Base-by-base conservation (phyloP, 2,888 invertebrate genomes). In the Tipula vernalis region DNA sequence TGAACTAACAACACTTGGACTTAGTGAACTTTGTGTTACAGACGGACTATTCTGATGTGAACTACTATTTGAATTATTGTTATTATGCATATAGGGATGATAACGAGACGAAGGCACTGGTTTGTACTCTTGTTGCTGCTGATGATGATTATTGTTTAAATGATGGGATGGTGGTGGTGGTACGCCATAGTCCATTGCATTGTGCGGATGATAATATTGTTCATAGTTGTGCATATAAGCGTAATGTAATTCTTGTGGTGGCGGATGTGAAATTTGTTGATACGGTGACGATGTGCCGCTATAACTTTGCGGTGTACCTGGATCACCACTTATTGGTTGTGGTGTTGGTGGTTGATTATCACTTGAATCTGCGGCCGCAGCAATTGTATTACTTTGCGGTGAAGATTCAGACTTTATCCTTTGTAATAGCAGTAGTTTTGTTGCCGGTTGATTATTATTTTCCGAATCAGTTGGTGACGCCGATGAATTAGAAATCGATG, bases 281-380 rank as follows among this genome's bases (percentile, higher is more conserved):
- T 94, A 94, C 6, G 94, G 95, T 84, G 94, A 94, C 5, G 94
- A 94, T n/a, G 93, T 94, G 89, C 94, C 94, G 90, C 94, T 94
- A 90, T 94, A 94, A 90, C 94, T 94, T 91, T 94, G 94, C 86
- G 94, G 94, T 28, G 94, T 94, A 13, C 94, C 94, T 10, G 94
- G 94, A 12, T 87, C 86, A 86, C 86, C 86, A 51, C 39, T 88
- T 57, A 13, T 51, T 39, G 94, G 94, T 86, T 93, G 88, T 90
- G 91, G 90, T 89, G 91, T 92, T 88, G 90, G 91, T 89, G 92
- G 91, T 87, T 91, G 91, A 89, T 91, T 91, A 91, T 96, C 96
- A 89, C 95, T 95, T 87, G 95, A 95, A 91, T 96, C 96, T 87
- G 96, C 95, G 51, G 95, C 94, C 12, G 95, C 95, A 89, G 95